Evolutionary conservation across 1,140 invertebrate species (phyloP).

Genomic region (Drosophila busckii): DNA sequence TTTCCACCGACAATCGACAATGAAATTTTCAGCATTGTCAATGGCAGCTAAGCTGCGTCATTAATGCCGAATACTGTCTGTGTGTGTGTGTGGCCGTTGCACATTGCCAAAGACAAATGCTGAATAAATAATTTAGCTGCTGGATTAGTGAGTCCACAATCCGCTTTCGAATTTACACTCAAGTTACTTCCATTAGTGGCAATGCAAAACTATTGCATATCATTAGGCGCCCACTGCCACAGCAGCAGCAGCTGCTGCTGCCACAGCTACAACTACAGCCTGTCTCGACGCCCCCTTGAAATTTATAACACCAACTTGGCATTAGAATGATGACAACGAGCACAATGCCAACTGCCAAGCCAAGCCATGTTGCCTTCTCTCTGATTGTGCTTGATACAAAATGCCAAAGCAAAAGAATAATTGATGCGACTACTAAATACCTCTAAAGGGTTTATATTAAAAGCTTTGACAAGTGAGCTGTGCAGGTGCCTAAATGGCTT

Average conservation of each 20-base stretch:
- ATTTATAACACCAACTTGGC: conserved; percentile 51
- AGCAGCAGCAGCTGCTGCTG: conserved; percentile 13
- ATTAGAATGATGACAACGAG: conserved; percentile 30
- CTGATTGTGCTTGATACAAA: too few relatives aligned
- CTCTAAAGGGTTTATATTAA: too few relatives aligned
- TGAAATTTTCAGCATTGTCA: not conserved
- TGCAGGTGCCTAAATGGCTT: too few relatives aligned
- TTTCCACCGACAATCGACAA: conserved; percentile 22
- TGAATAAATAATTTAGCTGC: conserved; percentile 70
- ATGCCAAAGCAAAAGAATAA: too few relatives aligned
- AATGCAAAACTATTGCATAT: conserved; percentile 61
- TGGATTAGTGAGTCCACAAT: conserved; percentile 70
- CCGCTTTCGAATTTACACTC: conserved; percentile 73
- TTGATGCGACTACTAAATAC: too few relatives aligned
- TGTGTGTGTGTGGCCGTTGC: conserved; percentile 14
- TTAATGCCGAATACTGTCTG: too few relatives aligned
- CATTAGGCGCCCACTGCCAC: conserved; percentile 45
- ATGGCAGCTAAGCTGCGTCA: conserved; percentile 1
- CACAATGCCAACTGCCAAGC: conserved; percentile 4
- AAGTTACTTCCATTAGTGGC: conserved; percentile 71
- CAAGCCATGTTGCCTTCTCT: too few relatives aligned
- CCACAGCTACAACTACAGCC: conserved; percentile 18
- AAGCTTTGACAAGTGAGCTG: too few relatives aligned
- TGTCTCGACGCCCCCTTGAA: conserved; percentile 36
- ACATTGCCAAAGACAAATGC: conserved; percentile 61